These are phyloP conservation scores for Mactromeris polynyma DNA, from an alignment of 2,888 invertebrate species.

Conservation along the genomic window DNA sequence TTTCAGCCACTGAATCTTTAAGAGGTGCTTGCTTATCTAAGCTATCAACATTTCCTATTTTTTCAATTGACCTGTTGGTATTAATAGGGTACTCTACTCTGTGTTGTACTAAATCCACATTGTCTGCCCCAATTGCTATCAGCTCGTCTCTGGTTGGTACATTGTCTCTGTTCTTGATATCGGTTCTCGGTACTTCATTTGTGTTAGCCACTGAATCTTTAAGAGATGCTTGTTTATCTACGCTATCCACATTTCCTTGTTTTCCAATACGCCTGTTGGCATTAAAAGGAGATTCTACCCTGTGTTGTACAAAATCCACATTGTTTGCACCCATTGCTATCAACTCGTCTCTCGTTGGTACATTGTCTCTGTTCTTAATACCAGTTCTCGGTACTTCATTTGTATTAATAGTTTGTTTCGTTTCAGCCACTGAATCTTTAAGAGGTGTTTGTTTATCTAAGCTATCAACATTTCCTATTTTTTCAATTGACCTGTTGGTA, in stretches of 20 bases:
- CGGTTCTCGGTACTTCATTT: background rate
- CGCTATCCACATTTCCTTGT: too few species aligned
- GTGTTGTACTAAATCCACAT: slow-evolving; percentile 17
- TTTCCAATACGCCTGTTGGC: too few species aligned
- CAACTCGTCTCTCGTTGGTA: slow-evolving; percentile 17
- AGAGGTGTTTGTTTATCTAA: too few species aligned
- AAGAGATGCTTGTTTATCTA: background rate
- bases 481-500: background rate
- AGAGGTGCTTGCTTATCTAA: too few species aligned
- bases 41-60: slow-evolving; percentile 23
- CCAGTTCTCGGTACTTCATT: background rate
- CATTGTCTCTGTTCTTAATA: slow-evolving; percentile 29
- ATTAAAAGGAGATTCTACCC: background rate
- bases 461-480: too few species aligned
- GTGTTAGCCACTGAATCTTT: too few species aligned
- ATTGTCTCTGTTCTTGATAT: slow-evolving; percentile 24
- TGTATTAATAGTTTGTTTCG: background rate
- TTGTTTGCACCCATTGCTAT: background rate
- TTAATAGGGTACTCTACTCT: background rate
- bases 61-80: slow-evolving; percentile 3
- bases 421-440: background rate
- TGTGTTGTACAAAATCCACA: slow-evolving; percentile 14
- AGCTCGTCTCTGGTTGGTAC: slow-evolving; percentile 19
- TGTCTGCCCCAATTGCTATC: background rate
- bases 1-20: background rate